Percentiles rank a stretch among this genome's conserved stretches.
Evolutionary conservation across 1,140 invertebrate genomes (phyloP).

Genomic region (Sarcophaga bullata): DNA sequence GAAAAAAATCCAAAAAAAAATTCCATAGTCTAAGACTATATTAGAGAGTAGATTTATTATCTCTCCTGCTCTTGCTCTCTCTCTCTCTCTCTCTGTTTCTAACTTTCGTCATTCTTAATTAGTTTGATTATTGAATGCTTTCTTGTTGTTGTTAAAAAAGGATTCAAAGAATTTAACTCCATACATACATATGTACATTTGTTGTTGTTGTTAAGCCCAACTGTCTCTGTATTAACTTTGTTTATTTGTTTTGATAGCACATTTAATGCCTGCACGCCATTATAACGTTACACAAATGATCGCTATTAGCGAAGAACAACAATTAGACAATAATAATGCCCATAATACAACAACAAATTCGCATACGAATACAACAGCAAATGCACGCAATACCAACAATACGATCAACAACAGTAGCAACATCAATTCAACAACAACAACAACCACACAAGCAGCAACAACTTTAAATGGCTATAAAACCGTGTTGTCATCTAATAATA

Average conservation of each 20-base stretch:
- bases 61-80: not conserved
- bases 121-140: not conserved
- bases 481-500: too few relatives aligned
- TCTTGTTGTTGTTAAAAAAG: too few relatives aligned
- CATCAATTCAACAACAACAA: constrained; percentile 20
- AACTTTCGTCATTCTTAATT: not conserved
- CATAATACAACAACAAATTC: not conserved
- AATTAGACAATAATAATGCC: constrained; percentile 29
- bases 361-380: not conserved
- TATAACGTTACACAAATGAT: constrained; percentile 44
- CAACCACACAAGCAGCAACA: not conserved
- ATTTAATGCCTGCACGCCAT: constrained; percentile 42
- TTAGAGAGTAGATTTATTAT: not conserved
- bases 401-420: constrained; percentile 30
- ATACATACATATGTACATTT: too few relatives aligned
- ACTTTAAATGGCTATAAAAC: not conserved
- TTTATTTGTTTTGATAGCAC: not conserved
- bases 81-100: too few relatives aligned
- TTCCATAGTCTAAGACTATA: not conserved
- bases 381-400: constrained; percentile 24
- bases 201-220: not conserved
- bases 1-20: too few relatives aligned
- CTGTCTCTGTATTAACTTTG: not conserved
- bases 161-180: too few relatives aligned
- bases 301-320: constrained; percentile 44